These are phyloP conservation scores for Triplophysa siluroides DNA, from an alignment of 2,113 vertebrate species.

Conservation along the genomic window DNA sequence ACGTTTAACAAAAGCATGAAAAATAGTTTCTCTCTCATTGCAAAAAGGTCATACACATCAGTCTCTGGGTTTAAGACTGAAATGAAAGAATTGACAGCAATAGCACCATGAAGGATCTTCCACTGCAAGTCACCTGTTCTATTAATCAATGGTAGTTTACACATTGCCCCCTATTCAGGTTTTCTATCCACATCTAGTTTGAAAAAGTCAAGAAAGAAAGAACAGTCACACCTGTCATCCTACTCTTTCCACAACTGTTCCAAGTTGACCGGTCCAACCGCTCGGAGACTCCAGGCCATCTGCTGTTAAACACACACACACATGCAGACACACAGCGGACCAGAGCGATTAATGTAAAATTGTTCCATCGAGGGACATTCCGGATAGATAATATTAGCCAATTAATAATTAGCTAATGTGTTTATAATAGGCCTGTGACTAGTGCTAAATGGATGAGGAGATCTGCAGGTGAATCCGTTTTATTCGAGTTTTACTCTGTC, in stretches of 20 bases:
- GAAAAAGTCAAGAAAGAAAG: not conserved
- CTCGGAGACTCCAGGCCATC: conserved; percentile 65
- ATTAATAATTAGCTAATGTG: conserved; percentile 39
- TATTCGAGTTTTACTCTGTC: conserved; percentile 7
- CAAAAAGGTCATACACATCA: too few relatives aligned
- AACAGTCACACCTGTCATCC: conserved; percentile 25
- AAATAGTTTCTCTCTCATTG: too few relatives aligned
- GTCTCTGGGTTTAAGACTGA: too few relatives aligned
- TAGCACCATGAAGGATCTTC: too few relatives aligned
- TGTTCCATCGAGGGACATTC: conserved; percentile 21
- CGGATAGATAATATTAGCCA: conserved; percentile 24
- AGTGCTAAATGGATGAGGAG: not conserved
- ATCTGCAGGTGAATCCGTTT: conserved; percentile 18
- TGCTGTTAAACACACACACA: conserved; percentile 60
- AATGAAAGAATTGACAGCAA: too few relatives aligned
- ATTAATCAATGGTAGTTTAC: too few relatives aligned
- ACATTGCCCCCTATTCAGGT: too few relatives aligned
- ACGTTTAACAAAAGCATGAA: too few relatives aligned
- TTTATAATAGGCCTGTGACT: conserved; percentile 34
- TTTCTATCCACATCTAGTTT: too few relatives aligned
- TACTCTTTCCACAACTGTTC: conserved; percentile 1
- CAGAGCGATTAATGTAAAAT: conserved; percentile 23
- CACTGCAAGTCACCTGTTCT: too few relatives aligned
- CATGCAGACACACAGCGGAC: conserved; percentile 10
- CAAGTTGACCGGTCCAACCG: conserved; percentile 31